Base-by-base conservation (phyloP, 1,140 invertebrate species). In the Dreissena polymorpha region DNA sequence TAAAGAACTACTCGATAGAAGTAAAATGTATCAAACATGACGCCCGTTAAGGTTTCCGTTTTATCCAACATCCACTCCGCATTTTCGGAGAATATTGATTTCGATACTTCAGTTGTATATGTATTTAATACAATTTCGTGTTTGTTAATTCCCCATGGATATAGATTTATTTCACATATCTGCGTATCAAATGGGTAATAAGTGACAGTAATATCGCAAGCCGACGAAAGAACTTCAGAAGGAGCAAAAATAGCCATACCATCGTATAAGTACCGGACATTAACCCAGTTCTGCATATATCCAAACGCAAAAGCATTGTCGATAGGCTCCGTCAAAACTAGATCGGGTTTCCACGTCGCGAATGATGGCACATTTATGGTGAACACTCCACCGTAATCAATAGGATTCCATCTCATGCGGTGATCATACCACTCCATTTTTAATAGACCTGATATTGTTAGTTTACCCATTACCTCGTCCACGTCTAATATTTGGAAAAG, bases 301-400 rank as follows among this genome's bases (percentile, higher is more conserved):
- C 86, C 83, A 68, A 86, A 25, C 51, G 82, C 65, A 51, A 70
- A 50, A 55, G 76, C 67, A 18, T 75, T 57, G 14, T 79, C 69
- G 16, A 85, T 21, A 6, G 76, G 71, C 50, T 86, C 78, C 0
- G 39, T 55, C 1, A 84, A 27, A 13, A 83, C 63, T 5, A 85
- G 12, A 29, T 86, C 76, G 53, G 86, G 86, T 71, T 78, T 83
- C 86, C 86, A 86, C 10, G 85, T 57, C 21, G 83, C 70, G 14
- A 53, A 27, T 64, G 76, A 50, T 16, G 57, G 29, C n/a, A 84
- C 25, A 8, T 13, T 81, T 27, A 57, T 57, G 18, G n/a, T 16
- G 3, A 49, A 29, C 10, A 65, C 67, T 1, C 65, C 71, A 18
- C 71, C 71, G 39, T 86, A 84, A 18, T n/a, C 57, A n/a, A 57